Evolutionary conservation across 1,140 invertebrate species (phyloP).

Genomic region (Dolichoris vasculosae): DNA sequence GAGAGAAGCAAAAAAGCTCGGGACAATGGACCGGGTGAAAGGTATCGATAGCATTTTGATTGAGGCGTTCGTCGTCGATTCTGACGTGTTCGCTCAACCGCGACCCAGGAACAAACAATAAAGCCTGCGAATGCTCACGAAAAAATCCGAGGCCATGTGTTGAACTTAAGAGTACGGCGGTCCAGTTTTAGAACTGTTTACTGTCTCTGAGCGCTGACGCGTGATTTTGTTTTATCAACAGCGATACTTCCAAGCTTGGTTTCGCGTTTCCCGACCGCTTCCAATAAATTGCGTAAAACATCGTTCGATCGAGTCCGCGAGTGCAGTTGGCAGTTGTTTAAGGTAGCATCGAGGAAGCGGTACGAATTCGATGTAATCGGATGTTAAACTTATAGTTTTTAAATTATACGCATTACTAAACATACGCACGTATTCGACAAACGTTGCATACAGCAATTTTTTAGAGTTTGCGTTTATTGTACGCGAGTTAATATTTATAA

Average conservation of each 20-base stretch:
- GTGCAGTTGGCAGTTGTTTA: no score
- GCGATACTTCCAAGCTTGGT: neutral
- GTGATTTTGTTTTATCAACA: neutral
- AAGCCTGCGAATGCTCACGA: neutral
- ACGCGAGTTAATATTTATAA: no score
- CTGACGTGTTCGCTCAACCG: conserved; percentile 71
- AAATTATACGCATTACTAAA: no score
- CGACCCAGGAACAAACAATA: conserved; percentile 42
- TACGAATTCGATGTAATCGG: no score
- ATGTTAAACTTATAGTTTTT: no score
- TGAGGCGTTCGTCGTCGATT: conserved; percentile 67
- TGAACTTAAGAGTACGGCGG: neutral
- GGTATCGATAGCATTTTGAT: conserved; percentile 73
- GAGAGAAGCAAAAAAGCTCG: conserved; percentile 44
- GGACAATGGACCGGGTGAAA: conserved; percentile 56
- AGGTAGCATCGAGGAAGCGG: no score
- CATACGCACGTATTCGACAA: no score
- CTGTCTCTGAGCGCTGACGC: neutral
- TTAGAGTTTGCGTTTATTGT: no score
- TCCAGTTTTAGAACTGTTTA: neutral
- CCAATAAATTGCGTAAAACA: no score
- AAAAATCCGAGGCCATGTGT: neutral
- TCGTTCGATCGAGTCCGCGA: neutral
- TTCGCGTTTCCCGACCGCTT: neutral
- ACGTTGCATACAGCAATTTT: no score